These are phyloP conservation scores for Epinephelus lanceolatus DNA, from an alignment of 2,113 vertebrate species.

Conservation along the genomic window DNA sequence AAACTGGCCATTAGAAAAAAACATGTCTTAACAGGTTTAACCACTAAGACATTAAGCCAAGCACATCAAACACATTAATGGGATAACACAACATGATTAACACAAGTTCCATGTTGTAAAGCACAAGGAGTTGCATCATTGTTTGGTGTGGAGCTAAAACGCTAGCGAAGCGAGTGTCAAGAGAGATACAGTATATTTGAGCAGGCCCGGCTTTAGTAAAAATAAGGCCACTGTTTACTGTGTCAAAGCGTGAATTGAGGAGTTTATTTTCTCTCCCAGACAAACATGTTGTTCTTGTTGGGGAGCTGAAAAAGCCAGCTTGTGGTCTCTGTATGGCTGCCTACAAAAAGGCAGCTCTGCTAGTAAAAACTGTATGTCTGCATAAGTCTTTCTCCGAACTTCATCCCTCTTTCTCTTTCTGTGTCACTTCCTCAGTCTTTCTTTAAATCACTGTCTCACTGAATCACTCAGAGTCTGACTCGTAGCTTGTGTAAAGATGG, in stretches of 20 bases:
- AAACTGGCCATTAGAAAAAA: constrained; percentile 58
- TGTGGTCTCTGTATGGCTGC: constrained; percentile 69
- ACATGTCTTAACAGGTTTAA: constrained; percentile 50
- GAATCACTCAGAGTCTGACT: constrained; percentile 13
- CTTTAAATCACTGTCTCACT: not conserved
- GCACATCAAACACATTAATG: constrained; percentile 63
- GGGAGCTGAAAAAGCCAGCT: constrained; percentile 63
- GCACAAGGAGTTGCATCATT: constrained; percentile 42
- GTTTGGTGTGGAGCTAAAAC: constrained; percentile 24
- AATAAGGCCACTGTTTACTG: constrained; percentile 67
- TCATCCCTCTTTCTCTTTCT: constrained; percentile 3
- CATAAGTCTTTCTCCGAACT: constrained; percentile 43
- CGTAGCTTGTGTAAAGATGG: constrained; percentile 5
- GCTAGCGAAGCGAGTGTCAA: constrained; percentile 21
- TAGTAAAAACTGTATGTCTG: constrained; percentile 64
- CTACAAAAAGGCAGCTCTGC: constrained; percentile 51
- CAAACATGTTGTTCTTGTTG: constrained; percentile 77
- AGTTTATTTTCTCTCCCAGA: constrained; percentile 66
- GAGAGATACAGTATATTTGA: constrained; percentile 30
- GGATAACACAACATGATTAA: constrained; percentile 53
- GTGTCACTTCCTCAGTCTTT: constrained; percentile 27
- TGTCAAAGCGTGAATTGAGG: constrained; percentile 48
- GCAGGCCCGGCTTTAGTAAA: constrained; percentile 29
- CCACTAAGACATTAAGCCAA: constrained; percentile 57
- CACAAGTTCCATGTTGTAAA: constrained; percentile 52